Percentiles rank a stretch among this genome's conserved stretches.
phyloP scores from a whole-genome alignment of 1,140 invertebrate genomes.

The Chlorops oryzae region DNA sequence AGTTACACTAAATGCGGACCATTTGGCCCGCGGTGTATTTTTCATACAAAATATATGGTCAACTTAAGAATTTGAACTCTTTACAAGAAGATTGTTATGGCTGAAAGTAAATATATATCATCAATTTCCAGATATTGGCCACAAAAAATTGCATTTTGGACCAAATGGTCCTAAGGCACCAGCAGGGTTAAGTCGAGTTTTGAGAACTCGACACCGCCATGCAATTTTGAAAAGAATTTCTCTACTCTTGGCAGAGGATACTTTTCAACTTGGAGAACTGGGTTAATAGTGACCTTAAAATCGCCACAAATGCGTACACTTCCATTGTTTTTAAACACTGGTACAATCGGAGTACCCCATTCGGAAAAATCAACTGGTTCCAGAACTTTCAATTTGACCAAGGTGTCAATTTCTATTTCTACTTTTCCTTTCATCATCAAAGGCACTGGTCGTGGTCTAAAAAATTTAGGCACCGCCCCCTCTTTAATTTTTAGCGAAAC shows the following conservation, averaged over 20 bases:
- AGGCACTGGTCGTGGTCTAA: conserved; percentile 1
- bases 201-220: too few species aligned
- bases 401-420: conserved; percentile 41
- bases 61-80: too few species aligned
- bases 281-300: conserved; percentile 22
- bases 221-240: conserved; percentile 22
- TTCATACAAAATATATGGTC: too few species aligned
- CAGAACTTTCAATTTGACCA: conserved; percentile 31
- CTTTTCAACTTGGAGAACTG: conserved; percentile 16
- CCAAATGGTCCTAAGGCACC: too few species aligned
- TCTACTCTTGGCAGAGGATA: conserved; percentile 26
- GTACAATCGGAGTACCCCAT: conserved; percentile 49
- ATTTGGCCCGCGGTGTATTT: too few species aligned
- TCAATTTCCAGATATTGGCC: too few species aligned
- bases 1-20: too few species aligned
- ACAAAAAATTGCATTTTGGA: too few species aligned
- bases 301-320: conserved; percentile 48
- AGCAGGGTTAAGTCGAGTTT: too few species aligned
- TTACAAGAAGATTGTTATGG: too few species aligned
- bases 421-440: conserved; percentile 5
- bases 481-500: conserved; percentile 1
- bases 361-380: conserved; percentile 24
- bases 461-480: conserved; percentile 6
- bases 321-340: conserved; percentile 48
- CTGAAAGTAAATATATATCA: too few species aligned